These are phyloP conservation scores for Alligator mississippiensis DNA, from an alignment of 2,113 vertebrate genomes.

Conservation along the genomic window DNA sequence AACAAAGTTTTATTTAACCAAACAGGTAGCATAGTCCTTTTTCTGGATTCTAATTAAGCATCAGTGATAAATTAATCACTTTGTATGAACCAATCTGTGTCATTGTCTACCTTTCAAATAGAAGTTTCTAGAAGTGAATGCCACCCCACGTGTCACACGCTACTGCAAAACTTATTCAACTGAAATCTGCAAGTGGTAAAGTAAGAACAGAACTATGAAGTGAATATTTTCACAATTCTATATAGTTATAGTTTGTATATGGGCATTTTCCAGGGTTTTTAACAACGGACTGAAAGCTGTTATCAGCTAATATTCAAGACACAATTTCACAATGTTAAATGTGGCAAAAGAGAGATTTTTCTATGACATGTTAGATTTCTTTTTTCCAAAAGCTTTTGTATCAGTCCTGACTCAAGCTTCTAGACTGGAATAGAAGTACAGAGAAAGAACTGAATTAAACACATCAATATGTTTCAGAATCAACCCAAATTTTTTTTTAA, in stretches of 20 bases:
- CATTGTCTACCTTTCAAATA: neutral
- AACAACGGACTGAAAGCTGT: neutral
- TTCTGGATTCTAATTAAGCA: neutral
- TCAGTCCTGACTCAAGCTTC: constrained; percentile 3
- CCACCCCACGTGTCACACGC: fast-evolving
- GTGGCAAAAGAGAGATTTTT: neutral
- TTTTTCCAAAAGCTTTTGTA: neutral
- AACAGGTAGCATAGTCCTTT: neutral
- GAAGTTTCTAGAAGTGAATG: fast-evolving
- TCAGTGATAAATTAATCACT: neutral
- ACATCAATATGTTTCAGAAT: neutral
- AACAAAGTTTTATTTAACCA: neutral
- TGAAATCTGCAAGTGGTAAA: neutral
- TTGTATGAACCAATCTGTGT: neutral
- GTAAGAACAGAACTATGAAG: neutral
- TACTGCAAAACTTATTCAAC: neutral
- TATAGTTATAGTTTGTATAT: neutral
- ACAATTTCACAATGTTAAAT: constrained; percentile 5
- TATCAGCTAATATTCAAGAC: neutral
- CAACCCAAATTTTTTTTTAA: neutral
- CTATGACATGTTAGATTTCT: neutral
- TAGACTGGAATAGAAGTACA: neutral
- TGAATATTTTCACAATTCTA: neutral
- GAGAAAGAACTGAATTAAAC: constrained; percentile 1
- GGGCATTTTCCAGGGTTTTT: neutral